Evolutionary conservation across 2,797 vertebrate species (phyloP).

Genomic region (Mus spretus): DNA sequence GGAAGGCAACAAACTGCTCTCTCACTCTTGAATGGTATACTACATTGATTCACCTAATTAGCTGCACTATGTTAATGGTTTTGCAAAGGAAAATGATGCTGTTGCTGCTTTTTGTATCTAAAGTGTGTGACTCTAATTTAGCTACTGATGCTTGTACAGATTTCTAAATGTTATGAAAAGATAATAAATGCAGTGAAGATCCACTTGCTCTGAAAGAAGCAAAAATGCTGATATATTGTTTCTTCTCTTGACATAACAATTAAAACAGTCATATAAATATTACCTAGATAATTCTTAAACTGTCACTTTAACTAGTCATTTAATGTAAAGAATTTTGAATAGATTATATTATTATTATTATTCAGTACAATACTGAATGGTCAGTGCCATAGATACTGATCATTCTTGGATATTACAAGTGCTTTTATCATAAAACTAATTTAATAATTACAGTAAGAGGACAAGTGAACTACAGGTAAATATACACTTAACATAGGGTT

Average conservation of each 20-base stretch:
- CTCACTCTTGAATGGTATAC: background rate
- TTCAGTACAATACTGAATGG: background rate
- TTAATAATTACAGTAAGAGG: background rate
- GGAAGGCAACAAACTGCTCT: background rate
- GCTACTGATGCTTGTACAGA: background rate
- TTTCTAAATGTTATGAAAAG: constrained; percentile 23
- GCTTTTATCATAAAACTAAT: background rate
- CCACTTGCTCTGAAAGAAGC: background rate
- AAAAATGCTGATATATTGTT: background rate
- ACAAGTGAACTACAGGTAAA: background rate
- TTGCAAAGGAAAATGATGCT: constrained; percentile 23
- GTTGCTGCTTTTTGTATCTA: constrained; percentile 28
- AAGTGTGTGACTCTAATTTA: constrained; percentile 16
- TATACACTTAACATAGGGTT: background rate
- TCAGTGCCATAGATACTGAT: background rate
- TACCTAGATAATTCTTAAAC: background rate
- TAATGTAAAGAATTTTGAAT: background rate
- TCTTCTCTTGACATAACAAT: constrained; percentile 1
- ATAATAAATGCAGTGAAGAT: background rate
- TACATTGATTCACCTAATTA: background rate
- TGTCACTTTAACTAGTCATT: background rate
- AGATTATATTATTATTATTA: constrained; percentile 32
- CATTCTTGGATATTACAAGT: background rate
- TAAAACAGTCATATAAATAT: constrained; percentile 39
- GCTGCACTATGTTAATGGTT: background rate